phyloP scores from a whole-genome alignment of 2,888 invertebrate genomes.

The Loripinus fragilis region DNA sequence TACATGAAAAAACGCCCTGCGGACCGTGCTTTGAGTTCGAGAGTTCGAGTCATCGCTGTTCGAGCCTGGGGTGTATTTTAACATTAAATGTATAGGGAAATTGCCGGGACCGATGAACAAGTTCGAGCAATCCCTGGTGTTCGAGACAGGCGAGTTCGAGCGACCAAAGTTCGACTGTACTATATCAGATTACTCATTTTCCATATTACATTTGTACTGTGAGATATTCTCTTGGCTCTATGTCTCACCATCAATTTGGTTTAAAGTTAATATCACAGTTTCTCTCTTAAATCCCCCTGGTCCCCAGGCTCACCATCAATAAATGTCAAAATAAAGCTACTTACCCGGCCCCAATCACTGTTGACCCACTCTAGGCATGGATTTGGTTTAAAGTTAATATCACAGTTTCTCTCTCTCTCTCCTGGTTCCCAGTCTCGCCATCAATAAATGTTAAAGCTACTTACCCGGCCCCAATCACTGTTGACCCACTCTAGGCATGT shows the following conservation, averaged over 20 bases:
- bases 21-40: no score
- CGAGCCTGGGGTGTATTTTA: no score
- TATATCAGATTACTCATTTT: background rate
- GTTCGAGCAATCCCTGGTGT: no score
- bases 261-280: constrained; percentile 75
- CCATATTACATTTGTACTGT: background rate
- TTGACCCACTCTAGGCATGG: constrained; percentile 80
- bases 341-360: constrained; percentile 79
- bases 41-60: no score
- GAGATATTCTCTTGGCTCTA: constrained; percentile 70
- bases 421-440: constrained; percentile 63
- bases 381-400: constrained; percentile 71
- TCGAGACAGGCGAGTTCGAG: no score
- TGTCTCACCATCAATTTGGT: constrained; percentile 71
- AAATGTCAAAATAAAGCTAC: constrained; percentile 33
- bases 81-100: no score
- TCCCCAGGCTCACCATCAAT: constrained; percentile 65
- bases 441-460: no score
- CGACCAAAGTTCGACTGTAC: no score
- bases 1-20: no score
- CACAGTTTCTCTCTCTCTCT: constrained; percentile 73
- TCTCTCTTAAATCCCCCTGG: constrained; percentile 64
- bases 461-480: constrained; percentile 79
- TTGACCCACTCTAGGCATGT: constrained; percentile 80
- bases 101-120: no score